Conservation (phyloP, 2,888 invertebrate genomes). For the Drosophila yooni region DNA sequence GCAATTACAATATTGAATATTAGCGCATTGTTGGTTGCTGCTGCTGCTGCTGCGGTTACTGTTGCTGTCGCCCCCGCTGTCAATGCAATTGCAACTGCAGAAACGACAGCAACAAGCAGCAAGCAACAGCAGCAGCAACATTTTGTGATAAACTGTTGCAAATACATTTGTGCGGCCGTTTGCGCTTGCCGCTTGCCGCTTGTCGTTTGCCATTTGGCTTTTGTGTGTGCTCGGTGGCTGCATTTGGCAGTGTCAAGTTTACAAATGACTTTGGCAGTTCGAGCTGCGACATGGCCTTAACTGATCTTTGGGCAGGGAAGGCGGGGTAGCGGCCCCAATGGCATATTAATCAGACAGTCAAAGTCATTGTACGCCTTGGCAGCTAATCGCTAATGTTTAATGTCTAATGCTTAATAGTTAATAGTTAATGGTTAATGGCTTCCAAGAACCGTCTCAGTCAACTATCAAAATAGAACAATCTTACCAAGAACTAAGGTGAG, state of each 20-base stretch:
- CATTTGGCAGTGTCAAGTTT: constrained; percentile 74
- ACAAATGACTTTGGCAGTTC: constrained; percentile 72
- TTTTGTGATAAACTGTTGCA: constrained; percentile 77
- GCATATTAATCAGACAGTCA: constrained; percentile 66
- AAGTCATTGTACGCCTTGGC: constrained; percentile 69
- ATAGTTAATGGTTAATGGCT: constrained; percentile 55
- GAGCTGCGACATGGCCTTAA: constrained; percentile 55
- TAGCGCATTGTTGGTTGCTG: constrained; percentile 71
- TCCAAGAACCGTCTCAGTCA: constrained; percentile 58
- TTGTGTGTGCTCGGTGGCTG: constrained; percentile 53
- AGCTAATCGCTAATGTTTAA: constrained; percentile 44
- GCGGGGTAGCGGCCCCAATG: constrained; percentile 15
- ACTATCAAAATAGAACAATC: constrained; percentile 79
- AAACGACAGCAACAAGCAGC: constrained; percentile 42
- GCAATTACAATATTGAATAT: constrained; percentile 83
- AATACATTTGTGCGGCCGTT: constrained; percentile 74
- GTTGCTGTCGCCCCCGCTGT: constrained; percentile 70
- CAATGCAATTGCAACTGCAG: constrained; percentile 53
- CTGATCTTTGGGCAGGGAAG: constrained; percentile 52
- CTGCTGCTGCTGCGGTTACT: constrained; percentile 25
- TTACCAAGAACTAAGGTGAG: constrained; percentile 56
- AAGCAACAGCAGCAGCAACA: constrained; percentile 39
- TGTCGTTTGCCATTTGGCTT: constrained; percentile 45
- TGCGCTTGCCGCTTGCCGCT: constrained; percentile 29
- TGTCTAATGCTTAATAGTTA: constrained; percentile 36